Evolutionary conservation across 2,888 invertebrate species (phyloP).

Genomic region (Pristionchus maxplancki): DNA sequence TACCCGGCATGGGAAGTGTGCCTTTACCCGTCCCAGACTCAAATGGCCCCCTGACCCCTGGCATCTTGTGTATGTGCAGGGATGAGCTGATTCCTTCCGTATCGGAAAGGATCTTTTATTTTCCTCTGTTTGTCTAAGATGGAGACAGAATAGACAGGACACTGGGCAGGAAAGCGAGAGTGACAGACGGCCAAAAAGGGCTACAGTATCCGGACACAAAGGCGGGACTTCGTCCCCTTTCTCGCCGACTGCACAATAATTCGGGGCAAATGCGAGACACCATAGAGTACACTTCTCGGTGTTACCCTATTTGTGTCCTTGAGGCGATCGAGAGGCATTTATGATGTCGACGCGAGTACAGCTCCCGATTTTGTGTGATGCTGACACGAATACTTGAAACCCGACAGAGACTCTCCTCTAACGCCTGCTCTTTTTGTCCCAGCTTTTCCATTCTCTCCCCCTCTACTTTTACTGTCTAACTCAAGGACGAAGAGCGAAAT

Average conservation of each 20-base stretch:
- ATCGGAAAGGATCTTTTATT: background rate
- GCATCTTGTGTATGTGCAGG: conserved; percentile 6
- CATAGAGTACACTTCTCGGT: no score
- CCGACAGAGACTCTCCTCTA: no score
- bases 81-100: conserved; percentile 36
- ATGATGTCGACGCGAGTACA: no score
- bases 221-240: no score
- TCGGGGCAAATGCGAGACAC: no score
- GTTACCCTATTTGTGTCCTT: no score
- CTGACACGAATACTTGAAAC: no score
- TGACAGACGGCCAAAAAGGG: background rate
- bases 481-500: conserved; percentile 32
- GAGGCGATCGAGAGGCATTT: no score
- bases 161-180: background rate
- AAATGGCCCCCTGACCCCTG: background rate
- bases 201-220: background rate
- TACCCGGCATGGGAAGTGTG: background rate
- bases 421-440: no score
- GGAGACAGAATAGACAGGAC: background rate
- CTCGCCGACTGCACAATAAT: no score
- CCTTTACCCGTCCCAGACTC: background rate
- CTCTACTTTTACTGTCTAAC: conserved; percentile 36
- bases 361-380: no score
- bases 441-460: background rate
- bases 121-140: background rate